Evolutionary conservation across 1,140 invertebrate genomes (phyloP), one percentile per base, ranked within the genome.

Genomic region (Pomacea maculata): DNA sequence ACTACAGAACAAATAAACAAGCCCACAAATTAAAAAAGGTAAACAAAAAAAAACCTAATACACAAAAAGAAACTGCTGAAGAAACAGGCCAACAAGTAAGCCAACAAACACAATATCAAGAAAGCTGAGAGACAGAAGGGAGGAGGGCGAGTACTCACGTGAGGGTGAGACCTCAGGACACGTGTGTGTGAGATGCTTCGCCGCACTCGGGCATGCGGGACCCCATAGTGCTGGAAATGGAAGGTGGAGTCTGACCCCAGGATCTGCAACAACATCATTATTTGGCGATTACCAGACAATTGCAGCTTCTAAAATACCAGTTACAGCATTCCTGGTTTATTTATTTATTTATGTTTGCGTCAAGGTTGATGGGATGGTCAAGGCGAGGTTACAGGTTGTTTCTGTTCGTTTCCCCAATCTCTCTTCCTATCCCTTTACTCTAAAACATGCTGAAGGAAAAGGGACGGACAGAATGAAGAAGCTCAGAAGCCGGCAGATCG

Each of bases 171-270:
- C 92, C 97, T 97, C 29, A 99, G 93, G 83, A 94, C 93, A 84
- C 97, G 93, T 73, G 95, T 95, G 88, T 98, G 97, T 11, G 95
- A 93, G 76, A 98, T 93, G 87, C 97, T 98, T 82, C 97, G 92
- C 87, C 95, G 95, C 67, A 94, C 94, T 63, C 97, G 93, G 45
- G 95, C 95, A 84, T 96, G 94, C n/a, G 97, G 95, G 72, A 99
- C 91, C 17, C 95, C 95, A 84, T 94, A 94, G 89, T 98, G 96
- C 54, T 96, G 93, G 92, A 99, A 98, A 91, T 98, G 97, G 92
- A 96, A 98, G 91, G 98, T 97, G 78, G 94, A 94, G 81, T 94
- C 93, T 57, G 96, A 97, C 34, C 95, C 95, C 81, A 97, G 91
- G 70, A 97, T 93, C 97, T 97, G 93, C 70, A 94, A 86, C 29